Conservation (phyloP, 2,888 invertebrate genomes). For the Antitype chi region DNA sequence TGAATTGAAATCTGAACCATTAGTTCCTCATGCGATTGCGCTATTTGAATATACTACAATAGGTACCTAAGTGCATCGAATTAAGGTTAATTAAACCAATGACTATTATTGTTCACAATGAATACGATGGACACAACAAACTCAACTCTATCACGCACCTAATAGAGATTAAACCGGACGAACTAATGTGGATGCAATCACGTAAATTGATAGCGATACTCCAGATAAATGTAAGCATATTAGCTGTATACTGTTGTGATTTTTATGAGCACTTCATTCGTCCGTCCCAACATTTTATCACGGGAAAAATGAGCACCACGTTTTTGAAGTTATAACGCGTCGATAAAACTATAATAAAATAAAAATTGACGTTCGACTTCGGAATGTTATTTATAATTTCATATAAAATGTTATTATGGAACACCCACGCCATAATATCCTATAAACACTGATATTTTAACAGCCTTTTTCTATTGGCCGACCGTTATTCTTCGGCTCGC, state of each 20-base stretch:
- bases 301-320: conserved; percentile 15
- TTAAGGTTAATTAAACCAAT: conserved; percentile 87
- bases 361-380: conserved; percentile 35
- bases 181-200: conserved; percentile 66
- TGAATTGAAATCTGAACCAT: conserved; percentile 69
- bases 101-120: conserved; percentile 76
- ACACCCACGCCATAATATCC: conserved; percentile 54
- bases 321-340: conserved; percentile 24
- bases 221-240: conserved; percentile 60
- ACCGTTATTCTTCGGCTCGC: conserved; percentile 46
- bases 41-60: conserved; percentile 75
- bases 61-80: conserved; percentile 79
- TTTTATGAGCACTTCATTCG: conserved; percentile 52
- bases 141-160: conserved; percentile 67
- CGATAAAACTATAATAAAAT: conserved; percentile 56
- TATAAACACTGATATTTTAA: conserved; percentile 68
- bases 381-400: conserved; percentile 61
- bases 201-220: conserved; percentile 69
- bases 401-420: conserved; percentile 62
- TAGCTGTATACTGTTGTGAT: conserved; percentile 54
- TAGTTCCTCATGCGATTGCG: conserved; percentile 69
- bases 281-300: conserved; percentile 18
- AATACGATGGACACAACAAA: conserved; percentile 65
- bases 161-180: conserved; percentile 66
- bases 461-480: conserved; percentile 59